Percentiles rank a stretch among this genome's conserved stretches.
Conservation (phyloP, 2,113 vertebrate species). For the Mus spicilegus region DNA sequence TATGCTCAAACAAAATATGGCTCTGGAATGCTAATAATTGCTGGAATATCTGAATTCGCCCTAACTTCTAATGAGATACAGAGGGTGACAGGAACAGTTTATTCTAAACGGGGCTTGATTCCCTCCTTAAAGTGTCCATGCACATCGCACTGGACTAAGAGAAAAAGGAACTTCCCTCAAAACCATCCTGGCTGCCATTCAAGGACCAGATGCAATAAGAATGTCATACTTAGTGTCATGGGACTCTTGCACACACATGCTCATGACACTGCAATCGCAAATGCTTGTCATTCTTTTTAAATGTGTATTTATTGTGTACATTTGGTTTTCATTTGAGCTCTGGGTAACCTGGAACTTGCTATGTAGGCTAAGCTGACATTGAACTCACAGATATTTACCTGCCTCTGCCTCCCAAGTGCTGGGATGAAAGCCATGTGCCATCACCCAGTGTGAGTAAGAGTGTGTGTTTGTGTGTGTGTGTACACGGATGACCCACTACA, state of each 20-base stretch:
- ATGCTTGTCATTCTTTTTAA: not conserved
- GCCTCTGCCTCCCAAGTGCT: not conserved
- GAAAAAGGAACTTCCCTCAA: constrained; percentile 34
- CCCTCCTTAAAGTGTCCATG: not conserved
- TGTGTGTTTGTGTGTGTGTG: not conserved
- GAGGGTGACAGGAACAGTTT: constrained; percentile 1
- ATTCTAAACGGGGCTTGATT: constrained; percentile 20
- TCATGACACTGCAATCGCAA: not conserved
- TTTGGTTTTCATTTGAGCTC: not conserved
- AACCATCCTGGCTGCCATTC: not conserved
- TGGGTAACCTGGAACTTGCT: not conserved
- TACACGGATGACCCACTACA: not conserved
- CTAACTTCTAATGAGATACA: not conserved
- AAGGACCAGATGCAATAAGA: constrained; percentile 1
- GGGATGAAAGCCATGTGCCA: not conserved
- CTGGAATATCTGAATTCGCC: not conserved
- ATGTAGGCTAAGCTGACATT: not conserved
- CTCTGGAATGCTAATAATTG: not conserved
- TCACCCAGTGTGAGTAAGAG: not conserved
- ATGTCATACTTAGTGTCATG: not conserved
- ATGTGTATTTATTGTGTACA: not conserved
- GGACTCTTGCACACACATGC: not conserved
- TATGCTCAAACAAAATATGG: not conserved
- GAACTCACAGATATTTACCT: not conserved
- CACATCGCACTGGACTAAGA: not conserved